Conservation (phyloP, 2,113 vertebrate genomes). For the Oryzias celebensis region DNA sequence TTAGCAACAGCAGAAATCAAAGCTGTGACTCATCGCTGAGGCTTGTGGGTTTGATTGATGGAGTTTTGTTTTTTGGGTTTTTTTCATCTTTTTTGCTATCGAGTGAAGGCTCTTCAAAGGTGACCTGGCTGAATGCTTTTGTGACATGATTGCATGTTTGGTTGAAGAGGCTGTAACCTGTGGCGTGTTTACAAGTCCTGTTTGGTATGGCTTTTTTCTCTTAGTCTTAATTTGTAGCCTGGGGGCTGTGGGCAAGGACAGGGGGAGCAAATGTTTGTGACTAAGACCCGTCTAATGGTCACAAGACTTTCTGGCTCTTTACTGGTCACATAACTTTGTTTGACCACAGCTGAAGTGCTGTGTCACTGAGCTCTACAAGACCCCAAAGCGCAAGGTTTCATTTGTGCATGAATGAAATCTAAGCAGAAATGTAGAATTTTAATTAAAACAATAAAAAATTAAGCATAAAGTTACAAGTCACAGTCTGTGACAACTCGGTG, state of each 20-base stretch:
- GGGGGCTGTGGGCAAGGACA: slow-evolving; percentile 13
- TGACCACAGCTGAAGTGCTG: neutral
- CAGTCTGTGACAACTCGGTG: no score
- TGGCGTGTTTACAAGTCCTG: slow-evolving; percentile 13
- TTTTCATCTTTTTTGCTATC: neutral
- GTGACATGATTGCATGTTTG: neutral
- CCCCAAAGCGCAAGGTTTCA: neutral
- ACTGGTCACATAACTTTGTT: neutral
- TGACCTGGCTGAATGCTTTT: slow-evolving; percentile 5
- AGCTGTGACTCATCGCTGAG: neutral
- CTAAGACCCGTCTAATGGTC: neutral
- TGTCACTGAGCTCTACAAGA: neutral
- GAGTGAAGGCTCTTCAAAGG: neutral
- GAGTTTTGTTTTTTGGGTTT: neutral
- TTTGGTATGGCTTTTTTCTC: neutral
- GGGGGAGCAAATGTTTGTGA: neutral
- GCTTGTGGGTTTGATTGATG: neutral
- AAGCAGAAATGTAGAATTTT: neutral
- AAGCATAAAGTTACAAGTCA: neutral
- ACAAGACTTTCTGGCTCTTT: neutral
- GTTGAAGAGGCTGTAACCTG: slow-evolving; percentile 11
- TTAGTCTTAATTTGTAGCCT: neutral
- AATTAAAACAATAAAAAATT: neutral
- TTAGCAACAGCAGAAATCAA: neutral
- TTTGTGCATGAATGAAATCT: neutral